These are phyloP conservation scores for Lumbricus terrestris DNA, from an alignment of 2,888 invertebrate genomes.

Conservation along the genomic window DNA sequence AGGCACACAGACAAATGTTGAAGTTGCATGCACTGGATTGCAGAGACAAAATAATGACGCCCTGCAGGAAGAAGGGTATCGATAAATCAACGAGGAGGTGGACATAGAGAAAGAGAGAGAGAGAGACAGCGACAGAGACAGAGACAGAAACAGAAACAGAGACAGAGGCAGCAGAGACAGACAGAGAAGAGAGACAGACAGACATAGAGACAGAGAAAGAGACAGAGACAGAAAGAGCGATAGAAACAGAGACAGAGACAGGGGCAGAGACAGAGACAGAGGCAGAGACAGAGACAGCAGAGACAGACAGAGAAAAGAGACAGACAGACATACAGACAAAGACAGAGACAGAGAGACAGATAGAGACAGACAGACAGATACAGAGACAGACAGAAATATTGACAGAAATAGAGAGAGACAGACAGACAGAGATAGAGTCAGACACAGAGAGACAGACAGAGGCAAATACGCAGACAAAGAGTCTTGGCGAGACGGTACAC, in stretches of 20 bases:
- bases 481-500: background rate
- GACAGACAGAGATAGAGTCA: background rate
- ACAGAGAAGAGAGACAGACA: no score
- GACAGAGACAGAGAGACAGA: background rate
- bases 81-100: no score
- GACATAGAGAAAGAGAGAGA: no score
- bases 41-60: no score
- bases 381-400: background rate
- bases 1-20: no score
- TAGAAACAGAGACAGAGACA: background rate
- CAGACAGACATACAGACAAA: background rate
- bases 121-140: no score
- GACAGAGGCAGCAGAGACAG: no score
- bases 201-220: background rate
- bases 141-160: no score
- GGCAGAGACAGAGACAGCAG: background rate
- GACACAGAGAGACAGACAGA: background rate
- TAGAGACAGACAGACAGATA: background rate
- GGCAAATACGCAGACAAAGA: background rate
- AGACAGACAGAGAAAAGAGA: background rate
- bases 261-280: background rate
- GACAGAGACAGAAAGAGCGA: background rate
- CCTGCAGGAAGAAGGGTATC: no score
- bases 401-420: background rate
- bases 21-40: no score